These are phyloP conservation scores for Leptinotarsa peninsularis DNA, from an alignment of 2,888 invertebrate genomes.

Conservation along the genomic window DNA sequence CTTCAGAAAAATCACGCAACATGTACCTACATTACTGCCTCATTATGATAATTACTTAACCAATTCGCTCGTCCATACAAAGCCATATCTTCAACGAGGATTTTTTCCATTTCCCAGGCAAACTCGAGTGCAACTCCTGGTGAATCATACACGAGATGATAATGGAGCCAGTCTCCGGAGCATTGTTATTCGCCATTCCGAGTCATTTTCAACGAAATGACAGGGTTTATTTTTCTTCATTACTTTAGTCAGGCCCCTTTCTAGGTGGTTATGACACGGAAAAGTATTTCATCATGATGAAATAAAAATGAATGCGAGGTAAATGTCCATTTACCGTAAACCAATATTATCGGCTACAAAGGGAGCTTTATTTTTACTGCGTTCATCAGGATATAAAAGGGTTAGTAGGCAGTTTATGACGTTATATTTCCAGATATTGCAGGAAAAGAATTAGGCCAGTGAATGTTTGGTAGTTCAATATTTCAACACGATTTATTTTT, in stretches of 20 bases:
- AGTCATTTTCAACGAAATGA: neutral
- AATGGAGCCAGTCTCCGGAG: neutral
- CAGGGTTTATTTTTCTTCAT: constrained; percentile 4
- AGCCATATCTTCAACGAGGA: too few relatives aligned
- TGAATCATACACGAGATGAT: neutral
- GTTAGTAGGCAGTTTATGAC: neutral
- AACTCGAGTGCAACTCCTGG: neutral
- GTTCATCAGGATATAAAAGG: neutral
- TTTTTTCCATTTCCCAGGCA: neutral
- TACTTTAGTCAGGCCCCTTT: neutral
- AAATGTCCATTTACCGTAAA: neutral
- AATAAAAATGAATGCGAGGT: neutral
- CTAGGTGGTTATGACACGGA: constrained; percentile 5
- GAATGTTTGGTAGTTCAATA: too few relatives aligned
- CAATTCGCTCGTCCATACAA: neutral
- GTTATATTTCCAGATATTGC: neutral
- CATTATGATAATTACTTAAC: neutral
- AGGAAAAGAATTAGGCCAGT: neutral
- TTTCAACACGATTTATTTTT: too few relatives aligned
- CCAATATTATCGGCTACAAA: constrained; percentile 6
- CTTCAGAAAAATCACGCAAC: too few relatives aligned
- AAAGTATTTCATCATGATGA: constrained; percentile 3
- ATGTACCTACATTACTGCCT: too few relatives aligned
- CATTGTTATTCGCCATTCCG: neutral
- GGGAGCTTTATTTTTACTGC: neutral